Evolutionary conservation across 2,888 invertebrate genomes (phyloP).

Genomic region (Scaptomyza caliginosa): DNA sequence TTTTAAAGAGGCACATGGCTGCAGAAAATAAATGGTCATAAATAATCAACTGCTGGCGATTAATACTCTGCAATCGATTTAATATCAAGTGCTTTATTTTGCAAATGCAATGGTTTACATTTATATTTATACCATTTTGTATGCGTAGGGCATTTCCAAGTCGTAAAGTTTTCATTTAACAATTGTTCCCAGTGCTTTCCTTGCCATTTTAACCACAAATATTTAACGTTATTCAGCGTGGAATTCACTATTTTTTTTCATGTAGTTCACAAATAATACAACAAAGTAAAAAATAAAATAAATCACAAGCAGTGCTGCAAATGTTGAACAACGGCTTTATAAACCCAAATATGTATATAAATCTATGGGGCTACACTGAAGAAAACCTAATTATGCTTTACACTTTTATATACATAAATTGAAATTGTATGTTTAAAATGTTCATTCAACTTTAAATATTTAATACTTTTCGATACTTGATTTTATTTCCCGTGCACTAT

Average conservation of each 20-base stretch:
- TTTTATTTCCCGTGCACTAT: background rate
- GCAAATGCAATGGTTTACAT: too few species aligned
- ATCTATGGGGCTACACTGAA: background rate
- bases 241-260: conserved; percentile 6
- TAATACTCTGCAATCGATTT: background rate
- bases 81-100: background rate
- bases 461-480: too few species aligned
- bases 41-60: background rate
- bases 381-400: background rate
- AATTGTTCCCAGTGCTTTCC: conserved; percentile 1
- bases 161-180: background rate
- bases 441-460: too few species aligned
- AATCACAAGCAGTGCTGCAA: conserved; percentile 18
- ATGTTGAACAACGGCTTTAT: conserved; percentile 10
- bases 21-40: conserved; percentile 4
- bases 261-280: conserved; percentile 24
- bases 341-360: background rate
- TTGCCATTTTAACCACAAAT: conserved; percentile 29
- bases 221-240: conserved; percentile 33
- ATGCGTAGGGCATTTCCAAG: background rate
- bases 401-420: background rate
- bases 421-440: too few species aligned
- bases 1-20: background rate
- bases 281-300: background rate
- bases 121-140: background rate